phyloP scores from a whole-genome alignment of 2,113 vertebrate genomes.

The Poecile atricapillus region DNA sequence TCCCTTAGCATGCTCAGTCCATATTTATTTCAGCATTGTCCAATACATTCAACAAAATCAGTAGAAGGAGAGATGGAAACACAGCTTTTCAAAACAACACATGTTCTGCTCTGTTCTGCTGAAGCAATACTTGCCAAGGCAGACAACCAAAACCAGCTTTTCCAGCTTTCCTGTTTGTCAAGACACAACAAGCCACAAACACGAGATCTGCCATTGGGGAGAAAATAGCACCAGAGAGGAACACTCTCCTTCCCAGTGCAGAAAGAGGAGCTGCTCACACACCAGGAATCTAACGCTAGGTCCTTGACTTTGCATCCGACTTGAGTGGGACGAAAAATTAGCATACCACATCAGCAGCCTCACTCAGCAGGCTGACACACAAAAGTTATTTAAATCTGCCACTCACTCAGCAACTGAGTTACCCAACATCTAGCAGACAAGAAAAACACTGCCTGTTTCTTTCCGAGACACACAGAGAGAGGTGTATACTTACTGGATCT shows the following conservation, averaged over 20 bases:
- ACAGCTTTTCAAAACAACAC: background rate
- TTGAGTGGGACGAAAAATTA: slow-evolving; percentile 16
- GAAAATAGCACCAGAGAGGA: background rate
- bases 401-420: background rate
- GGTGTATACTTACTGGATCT: slow-evolving; percentile 88
- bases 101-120: background rate
- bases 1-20: background rate
- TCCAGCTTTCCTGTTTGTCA: slow-evolving; percentile 47
- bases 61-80: background rate
- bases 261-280: background rate
- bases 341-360: slow-evolving; percentile 17
- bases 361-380: background rate
- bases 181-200: slow-evolving; percentile 9
- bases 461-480: background rate
- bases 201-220: background rate
- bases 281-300: background rate
- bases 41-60: background rate
- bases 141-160: slow-evolving; percentile 31
- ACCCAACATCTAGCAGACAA: slow-evolving; percentile 24
- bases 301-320: background rate
- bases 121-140: background rate
- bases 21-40: background rate
- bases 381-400: slow-evolving; percentile 22
- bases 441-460: background rate
- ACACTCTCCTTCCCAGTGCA: background rate